A percentile compares a stretch with the other conserved stretches of the same genome.
These are phyloP conservation scores for Aurelia sp. DNA, from an alignment of 30 jellyfish, hydroid and myxozoan genomes.

Conservation along the genomic window DNA sequence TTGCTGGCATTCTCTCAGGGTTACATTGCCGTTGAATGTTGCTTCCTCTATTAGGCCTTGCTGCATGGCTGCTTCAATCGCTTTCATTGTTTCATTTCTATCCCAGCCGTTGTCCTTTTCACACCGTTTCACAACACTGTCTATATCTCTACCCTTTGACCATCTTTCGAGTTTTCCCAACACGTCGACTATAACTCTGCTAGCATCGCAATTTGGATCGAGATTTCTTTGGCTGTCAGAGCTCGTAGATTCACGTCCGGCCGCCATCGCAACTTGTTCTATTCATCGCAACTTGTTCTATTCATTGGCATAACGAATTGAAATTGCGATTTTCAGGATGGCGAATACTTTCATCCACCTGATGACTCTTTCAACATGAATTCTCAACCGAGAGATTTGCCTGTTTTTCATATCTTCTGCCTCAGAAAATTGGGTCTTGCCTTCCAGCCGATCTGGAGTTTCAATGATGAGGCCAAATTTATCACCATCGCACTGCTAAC, in stretches of 20 bases:
- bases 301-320: slow-evolving; percentile 2
- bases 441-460: slow-evolving; percentile 23
- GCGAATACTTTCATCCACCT: slow-evolving; percentile 5
- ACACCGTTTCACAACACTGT: slow-evolving; percentile 5
- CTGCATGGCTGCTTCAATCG: slow-evolving; percentile 6
- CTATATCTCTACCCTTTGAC: slow-evolving; percentile 1
- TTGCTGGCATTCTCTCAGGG: neutral
- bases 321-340: neutral
- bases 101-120: slow-evolving; percentile 4
- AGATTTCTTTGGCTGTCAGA: too few relatives aligned
- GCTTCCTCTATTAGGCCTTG: slow-evolving; percentile 3
- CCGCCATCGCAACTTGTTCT: too few relatives aligned
- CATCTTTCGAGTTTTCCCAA: neutral
- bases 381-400: slow-evolving; percentile 23
- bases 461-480: neutral
- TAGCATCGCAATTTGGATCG: too few relatives aligned
- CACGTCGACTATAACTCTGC: neutral
- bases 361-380: slow-evolving; percentile 24
- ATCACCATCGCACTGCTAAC: slow-evolving; percentile 7
- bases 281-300: too few relatives aligned
- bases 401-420: slow-evolving; percentile 12
- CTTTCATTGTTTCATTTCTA: neutral
- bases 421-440: slow-evolving; percentile 15
- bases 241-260: too few relatives aligned
- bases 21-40: slow-evolving; percentile 4